Percentiles rank a stretch among this genome's conserved stretches.
These are phyloP conservation scores for Anguilla obscura DNA, from an alignment of 2,797 vertebrate species.

Conservation along the genomic window DNA sequence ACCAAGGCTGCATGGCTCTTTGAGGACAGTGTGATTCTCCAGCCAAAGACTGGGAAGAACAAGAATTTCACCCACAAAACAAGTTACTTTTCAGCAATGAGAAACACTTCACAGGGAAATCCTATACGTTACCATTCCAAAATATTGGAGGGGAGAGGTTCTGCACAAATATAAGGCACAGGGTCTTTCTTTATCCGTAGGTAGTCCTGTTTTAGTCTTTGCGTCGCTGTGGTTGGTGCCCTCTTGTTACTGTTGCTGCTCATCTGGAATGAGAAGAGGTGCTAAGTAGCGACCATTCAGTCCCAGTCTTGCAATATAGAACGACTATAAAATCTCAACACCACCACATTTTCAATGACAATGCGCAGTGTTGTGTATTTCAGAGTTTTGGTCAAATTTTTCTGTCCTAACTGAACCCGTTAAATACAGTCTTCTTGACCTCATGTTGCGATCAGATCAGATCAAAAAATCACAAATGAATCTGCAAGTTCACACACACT, in stretches of 20 bases:
- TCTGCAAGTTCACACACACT: background rate
- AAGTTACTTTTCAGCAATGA: background rate
- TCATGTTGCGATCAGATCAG: background rate
- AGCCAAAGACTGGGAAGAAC: background rate
- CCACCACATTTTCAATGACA: background rate
- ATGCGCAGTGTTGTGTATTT: background rate
- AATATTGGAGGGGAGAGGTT: constrained; percentile 96
- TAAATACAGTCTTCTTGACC: background rate
- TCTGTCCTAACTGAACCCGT: background rate
- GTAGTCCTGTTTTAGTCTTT: constrained; percentile 96
- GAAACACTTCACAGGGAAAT: background rate
- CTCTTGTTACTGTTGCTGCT: constrained; percentile 93
- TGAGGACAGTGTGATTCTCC: background rate
- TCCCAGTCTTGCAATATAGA: background rate
- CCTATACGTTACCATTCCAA: constrained; percentile 86
- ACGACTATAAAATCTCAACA: background rate
- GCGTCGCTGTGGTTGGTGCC: constrained; percentile 94
- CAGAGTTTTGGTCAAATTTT: background rate
- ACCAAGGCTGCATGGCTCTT: background rate
- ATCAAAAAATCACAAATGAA: background rate
- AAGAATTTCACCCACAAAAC: background rate
- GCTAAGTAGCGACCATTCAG: background rate
- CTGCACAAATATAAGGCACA: constrained; percentile 97
- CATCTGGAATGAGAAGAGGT: constrained; percentile 75
- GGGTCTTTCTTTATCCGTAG: constrained; percentile 98